Conservation (phyloP, 2,113 vertebrate species). For the Oncorhynchus mykiss region DNA sequence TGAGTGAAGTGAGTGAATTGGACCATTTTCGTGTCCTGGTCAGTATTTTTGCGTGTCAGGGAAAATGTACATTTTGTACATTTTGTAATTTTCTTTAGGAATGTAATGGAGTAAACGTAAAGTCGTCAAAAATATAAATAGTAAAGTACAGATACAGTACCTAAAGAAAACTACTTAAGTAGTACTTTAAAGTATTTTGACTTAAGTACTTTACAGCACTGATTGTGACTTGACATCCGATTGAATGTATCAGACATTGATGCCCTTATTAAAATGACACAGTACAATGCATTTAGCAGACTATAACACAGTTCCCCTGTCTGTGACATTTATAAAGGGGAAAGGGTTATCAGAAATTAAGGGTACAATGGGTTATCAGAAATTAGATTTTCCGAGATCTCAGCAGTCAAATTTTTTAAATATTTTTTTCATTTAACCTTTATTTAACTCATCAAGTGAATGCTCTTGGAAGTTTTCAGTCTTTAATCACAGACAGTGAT, state of each 20-base stretch:
- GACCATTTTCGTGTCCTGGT: no score
- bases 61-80: no score
- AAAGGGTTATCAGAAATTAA: background rate
- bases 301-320: slow-evolving; percentile 36
- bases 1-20: no score
- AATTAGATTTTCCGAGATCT: slow-evolving; percentile 17
- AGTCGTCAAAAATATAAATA: no score
- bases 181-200: no score
- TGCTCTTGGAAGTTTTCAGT: slow-evolving; percentile 1
- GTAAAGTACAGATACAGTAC: no score
- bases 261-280: slow-evolving; percentile 47
- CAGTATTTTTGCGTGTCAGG: no score
- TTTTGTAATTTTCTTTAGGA: no score
- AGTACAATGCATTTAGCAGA: slow-evolving; percentile 32
- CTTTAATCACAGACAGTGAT: background rate
- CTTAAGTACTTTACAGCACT: no score
- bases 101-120: no score
- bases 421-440: no score
- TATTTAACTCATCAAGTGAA: background rate
- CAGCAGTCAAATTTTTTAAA: background rate
- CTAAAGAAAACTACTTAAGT: no score
- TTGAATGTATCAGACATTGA: slow-evolving; percentile 35
- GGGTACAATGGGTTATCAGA: slow-evolving; percentile 11
- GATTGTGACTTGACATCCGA: slow-evolving; percentile 8
- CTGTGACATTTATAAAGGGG: slow-evolving; percentile 46